Evolutionary conservation across 2,888 invertebrate genomes (phyloP).

Genomic region (Luffia ferchaultella): DNA sequence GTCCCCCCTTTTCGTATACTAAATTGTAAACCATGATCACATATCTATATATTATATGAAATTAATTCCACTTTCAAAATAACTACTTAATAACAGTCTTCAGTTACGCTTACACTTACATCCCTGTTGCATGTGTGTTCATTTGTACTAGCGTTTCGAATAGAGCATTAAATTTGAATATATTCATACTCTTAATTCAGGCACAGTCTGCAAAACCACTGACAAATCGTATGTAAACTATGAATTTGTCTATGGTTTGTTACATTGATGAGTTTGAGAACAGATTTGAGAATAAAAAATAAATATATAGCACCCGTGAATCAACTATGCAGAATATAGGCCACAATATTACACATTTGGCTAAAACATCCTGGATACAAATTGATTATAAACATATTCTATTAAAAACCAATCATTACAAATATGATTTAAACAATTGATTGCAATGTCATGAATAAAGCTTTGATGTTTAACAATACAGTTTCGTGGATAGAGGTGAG

Average conservation of each 20-base stretch:
- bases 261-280: neutral
- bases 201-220: conserved; percentile 8
- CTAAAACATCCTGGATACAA: no score
- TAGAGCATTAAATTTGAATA: neutral
- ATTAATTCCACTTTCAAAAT: conserved; percentile 40
- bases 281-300: neutral
- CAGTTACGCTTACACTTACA: conserved; percentile 54
- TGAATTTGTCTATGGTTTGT: neutral
- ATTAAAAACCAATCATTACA: no score
- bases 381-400: no score
- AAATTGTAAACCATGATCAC: conserved; percentile 38
- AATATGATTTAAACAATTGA: no score
- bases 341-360: no score
- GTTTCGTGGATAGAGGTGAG: no score
- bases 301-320: neutral
- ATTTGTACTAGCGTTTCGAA: conserved; percentile 55
- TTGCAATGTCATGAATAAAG: no score
- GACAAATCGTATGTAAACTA: neutral
- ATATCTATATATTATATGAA: conserved; percentile 7
- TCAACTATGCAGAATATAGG: neutral
- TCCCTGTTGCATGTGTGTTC: conserved; percentile 58
- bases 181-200: conserved; percentile 8
- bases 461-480: no score
- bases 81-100: conserved; percentile 61
- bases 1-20: neutral